Percentiles rank a stretch among this genome's conserved stretches.
Evolutionary conservation across 2,797 vertebrate species (phyloP).

Genomic region (Falco naumanni): DNA sequence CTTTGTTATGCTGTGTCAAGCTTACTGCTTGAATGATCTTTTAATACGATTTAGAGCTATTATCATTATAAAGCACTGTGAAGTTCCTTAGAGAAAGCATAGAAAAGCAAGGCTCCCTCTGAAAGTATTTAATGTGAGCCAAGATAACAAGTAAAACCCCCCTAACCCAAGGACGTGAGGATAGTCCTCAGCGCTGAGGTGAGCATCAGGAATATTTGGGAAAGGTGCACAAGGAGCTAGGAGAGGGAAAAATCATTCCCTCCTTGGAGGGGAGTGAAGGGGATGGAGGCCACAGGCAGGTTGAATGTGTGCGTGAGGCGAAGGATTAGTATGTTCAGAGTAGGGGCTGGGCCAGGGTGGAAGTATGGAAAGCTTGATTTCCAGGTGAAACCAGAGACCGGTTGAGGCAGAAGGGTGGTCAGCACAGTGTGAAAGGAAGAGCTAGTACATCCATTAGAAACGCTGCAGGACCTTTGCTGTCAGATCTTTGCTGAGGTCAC

Average conservation of each 20-base stretch:
- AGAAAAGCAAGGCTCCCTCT: not conserved
- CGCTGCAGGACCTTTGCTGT: accelerated
- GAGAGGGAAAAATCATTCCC: not conserved
- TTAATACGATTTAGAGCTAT: not conserved
- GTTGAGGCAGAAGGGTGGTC: accelerated
- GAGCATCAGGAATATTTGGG: not conserved
- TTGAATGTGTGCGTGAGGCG: not conserved
- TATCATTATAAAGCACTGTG: not conserved
- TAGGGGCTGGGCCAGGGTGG: not conserved
- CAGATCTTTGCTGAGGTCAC: not conserved
- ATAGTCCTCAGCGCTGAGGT: not conserved
- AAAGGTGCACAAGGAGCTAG: not conserved
- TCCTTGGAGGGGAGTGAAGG: not conserved
- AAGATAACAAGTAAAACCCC: not conserved
- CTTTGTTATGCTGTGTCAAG: not conserved
- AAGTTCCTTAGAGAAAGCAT: not conserved
- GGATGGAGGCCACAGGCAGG: not conserved
- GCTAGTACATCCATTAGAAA: not conserved
- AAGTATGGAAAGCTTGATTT: not conserved
- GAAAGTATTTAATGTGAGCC: not conserved
- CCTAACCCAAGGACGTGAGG: not conserved
- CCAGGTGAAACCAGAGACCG: not conserved
- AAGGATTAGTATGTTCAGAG: not conserved
- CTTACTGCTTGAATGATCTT: not conserved
- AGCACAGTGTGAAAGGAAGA: not conserved